Evolutionary conservation across 2,113 vertebrate species (phyloP).

Genomic region (Tyto alba): DNA sequence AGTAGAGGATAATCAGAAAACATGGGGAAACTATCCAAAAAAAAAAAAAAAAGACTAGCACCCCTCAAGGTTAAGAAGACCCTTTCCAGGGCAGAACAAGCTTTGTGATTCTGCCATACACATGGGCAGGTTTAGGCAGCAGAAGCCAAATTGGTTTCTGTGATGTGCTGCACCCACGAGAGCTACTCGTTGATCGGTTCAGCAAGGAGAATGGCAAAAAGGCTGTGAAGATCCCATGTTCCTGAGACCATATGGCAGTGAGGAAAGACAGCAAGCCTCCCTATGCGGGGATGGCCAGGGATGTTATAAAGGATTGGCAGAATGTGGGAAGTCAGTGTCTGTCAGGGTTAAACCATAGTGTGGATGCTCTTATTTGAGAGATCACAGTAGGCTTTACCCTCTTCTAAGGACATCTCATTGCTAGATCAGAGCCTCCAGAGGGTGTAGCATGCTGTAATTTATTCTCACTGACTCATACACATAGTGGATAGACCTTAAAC

Average conservation of each 20-base stretch:
- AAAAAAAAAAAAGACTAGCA: too few species aligned
- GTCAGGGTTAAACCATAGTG: not conserved
- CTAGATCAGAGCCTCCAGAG: constrained; percentile 5
- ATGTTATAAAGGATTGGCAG: not conserved
- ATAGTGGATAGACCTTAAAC: constrained; percentile 32
- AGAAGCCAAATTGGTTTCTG: not conserved
- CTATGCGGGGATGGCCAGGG: fast-evolving
- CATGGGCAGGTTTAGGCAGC: not conserved
- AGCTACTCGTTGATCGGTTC: not conserved
- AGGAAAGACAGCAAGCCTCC: not conserved
- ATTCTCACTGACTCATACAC: constrained; percentile 40
- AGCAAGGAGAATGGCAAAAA: not conserved
- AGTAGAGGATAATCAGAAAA: not conserved
- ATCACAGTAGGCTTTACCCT: not conserved
- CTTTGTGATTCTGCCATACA: not conserved
- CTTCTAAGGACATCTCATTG: not conserved
- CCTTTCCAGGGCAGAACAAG: not conserved
- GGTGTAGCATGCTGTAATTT: not conserved
- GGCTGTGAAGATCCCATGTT: not conserved
- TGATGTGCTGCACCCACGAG: not conserved
- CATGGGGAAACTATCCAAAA: not conserved
- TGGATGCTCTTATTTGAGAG: not conserved
- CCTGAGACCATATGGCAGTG: not conserved
- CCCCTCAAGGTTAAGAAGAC: not conserved
- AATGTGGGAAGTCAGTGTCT: not conserved